Conservation (phyloP, 2,113 vertebrate genomes). For the Cinclus cinclus region DNA sequence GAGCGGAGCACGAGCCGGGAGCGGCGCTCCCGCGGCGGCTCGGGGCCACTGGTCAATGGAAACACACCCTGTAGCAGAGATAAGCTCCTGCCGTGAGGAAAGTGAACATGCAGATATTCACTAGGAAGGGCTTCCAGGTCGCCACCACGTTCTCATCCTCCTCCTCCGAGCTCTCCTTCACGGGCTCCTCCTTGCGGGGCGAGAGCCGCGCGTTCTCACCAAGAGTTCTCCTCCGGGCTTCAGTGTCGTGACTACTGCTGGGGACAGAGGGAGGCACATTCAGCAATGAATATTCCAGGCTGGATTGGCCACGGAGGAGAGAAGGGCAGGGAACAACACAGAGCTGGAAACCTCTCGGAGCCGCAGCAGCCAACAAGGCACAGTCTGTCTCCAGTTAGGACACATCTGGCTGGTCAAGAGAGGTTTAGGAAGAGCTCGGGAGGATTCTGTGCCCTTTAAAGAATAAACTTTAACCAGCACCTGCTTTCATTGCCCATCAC, state of each 20-base stretch:
- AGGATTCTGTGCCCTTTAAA: background rate
- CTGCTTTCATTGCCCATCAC: background rate
- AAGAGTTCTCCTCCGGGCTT: slow-evolving; percentile 71
- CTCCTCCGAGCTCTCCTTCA: slow-evolving; percentile 28
- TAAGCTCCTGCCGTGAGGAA: slow-evolving; percentile 88
- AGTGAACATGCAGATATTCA: slow-evolving; percentile 88
- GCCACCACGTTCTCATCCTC: slow-evolving; percentile 60
- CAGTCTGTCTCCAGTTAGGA: background rate
- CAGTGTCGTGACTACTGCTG: slow-evolving; percentile 76
- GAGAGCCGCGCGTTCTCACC: background rate
- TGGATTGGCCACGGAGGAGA: background rate
- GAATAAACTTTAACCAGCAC: background rate
- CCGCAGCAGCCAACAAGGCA: background rate
- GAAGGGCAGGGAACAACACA: background rate
- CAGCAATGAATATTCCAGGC: fast-evolving
- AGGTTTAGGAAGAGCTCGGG: background rate
- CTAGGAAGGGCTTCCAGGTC: slow-evolving; percentile 85
- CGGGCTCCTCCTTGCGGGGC: slow-evolving; percentile 54
- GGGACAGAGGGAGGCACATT: background rate
- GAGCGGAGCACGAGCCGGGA: background rate
- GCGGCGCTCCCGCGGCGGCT: background rate
- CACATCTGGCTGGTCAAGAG: background rate
- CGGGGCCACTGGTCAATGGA: slow-evolving; percentile 76
- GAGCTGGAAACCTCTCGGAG: background rate
- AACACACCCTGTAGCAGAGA: slow-evolving; percentile 89